Evolutionary conservation across 1,140 invertebrate species (phyloP).

Genomic region (Cydia amplana): DNA sequence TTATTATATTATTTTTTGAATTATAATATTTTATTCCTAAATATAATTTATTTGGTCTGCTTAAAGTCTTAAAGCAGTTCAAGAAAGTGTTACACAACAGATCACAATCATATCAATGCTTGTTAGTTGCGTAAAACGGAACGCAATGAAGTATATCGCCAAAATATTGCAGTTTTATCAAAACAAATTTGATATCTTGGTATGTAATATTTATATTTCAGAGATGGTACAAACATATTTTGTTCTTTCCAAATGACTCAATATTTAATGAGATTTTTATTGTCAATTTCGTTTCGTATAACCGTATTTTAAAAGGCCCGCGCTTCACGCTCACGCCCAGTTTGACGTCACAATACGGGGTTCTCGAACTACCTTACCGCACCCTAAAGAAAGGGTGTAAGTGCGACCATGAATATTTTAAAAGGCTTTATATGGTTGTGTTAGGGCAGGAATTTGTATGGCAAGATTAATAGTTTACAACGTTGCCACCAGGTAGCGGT

Average conservation of each 20-base stretch:
- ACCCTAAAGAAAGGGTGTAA: slow-evolving; percentile 67
- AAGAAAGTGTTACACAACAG: neutral
- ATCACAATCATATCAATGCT: neutral
- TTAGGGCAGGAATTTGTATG: slow-evolving; percentile 38
- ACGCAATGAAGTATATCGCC: neutral
- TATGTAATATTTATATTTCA: neutral
- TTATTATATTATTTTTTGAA: too few relatives aligned
- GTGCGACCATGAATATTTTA: slow-evolving; percentile 31
- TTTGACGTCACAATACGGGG: slow-evolving; percentile 78
- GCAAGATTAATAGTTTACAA: slow-evolving; percentile 50
- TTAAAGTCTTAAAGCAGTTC: neutral
- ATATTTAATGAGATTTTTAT: neutral
- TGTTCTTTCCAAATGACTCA: neutral
- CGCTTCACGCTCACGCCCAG: slow-evolving; percentile 75
- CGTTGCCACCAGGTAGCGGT: slow-evolving; percentile 55
- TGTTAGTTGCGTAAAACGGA: slow-evolving; percentile 7
- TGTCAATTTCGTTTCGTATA: slow-evolving; percentile 7
- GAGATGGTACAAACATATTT: neutral
- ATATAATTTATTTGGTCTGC: too few relatives aligned
- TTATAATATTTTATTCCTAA: too few relatives aligned
- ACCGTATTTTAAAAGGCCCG: slow-evolving; percentile 55
- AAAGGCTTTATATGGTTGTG: neutral
- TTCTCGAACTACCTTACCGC: slow-evolving; percentile 72
- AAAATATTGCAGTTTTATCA: neutral
- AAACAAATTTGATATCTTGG: neutral